Conservation (phyloP, 2,113 vertebrate genomes). For the Saccopteryx bilineata region DNA sequence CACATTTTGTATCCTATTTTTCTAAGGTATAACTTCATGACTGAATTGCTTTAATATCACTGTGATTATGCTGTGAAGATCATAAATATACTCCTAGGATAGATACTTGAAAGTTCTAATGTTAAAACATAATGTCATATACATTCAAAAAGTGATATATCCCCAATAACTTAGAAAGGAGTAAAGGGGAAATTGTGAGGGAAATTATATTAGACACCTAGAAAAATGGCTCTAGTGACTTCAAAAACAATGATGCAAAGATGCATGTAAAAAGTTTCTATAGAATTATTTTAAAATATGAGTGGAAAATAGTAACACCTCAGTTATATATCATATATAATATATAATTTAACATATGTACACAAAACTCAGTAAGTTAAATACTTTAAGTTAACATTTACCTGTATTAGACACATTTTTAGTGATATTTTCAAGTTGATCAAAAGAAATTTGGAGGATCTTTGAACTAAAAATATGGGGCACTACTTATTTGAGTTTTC, state of each 20-base stretch:
- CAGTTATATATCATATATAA: not conserved
- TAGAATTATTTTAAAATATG: constrained; percentile 24
- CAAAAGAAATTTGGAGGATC: not conserved
- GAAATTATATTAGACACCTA: constrained; percentile 7
- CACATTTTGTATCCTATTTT: not conserved
- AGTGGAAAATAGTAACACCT: not conserved
- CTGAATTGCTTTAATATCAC: not conserved
- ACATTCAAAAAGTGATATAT: not conserved
- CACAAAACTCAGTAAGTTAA: not conserved
- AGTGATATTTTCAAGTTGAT: constrained; percentile 2
- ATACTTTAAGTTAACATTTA: not conserved
- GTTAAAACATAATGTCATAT: not conserved
- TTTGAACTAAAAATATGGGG: not conserved
- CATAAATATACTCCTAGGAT: not conserved
- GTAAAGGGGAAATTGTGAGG: not conserved
- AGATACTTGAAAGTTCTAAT: constrained; percentile 55
- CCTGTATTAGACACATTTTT: not conserved
- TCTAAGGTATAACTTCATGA: not conserved
- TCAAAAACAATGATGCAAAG: not conserved
- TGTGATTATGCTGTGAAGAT: not conserved
- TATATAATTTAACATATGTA: not conserved
- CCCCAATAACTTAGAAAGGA: not conserved
- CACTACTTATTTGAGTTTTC: constrained; percentile 8
- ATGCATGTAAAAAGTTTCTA: not conserved
- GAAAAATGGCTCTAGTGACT: not conserved